Evolutionary conservation across 2,797 vertebrate genomes (phyloP).

Genomic region (Sphenopsis melanotis): DNA sequence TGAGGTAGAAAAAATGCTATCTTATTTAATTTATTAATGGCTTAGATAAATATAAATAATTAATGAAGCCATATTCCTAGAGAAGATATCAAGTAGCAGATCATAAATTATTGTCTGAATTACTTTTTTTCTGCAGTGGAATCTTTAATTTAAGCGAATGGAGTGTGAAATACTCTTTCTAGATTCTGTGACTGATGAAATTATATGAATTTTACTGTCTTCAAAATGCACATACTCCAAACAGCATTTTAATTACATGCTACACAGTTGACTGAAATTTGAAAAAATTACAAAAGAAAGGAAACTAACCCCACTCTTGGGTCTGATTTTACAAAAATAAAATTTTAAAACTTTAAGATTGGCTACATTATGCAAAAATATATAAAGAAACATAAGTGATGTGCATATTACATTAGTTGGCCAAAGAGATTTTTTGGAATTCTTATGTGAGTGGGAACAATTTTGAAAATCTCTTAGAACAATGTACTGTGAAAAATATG

Average conservation of each 20-base stretch:
- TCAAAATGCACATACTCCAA: not conserved
- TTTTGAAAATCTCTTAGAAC: not conserved
- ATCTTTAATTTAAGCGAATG: slow-evolving; percentile 32
- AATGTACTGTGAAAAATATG: not conserved
- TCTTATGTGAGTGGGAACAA: not conserved
- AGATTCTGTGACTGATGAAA: not conserved
- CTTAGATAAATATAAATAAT: slow-evolving; percentile 53
- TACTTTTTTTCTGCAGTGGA: not conserved
- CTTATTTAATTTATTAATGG: slow-evolving; percentile 32
- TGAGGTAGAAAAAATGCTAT: not conserved
- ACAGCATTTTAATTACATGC: slow-evolving; percentile 5
- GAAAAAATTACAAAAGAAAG: not conserved
- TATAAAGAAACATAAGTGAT: not conserved
- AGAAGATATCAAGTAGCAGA: slow-evolving; percentile 15
- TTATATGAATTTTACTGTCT: not conserved
- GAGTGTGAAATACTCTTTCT: slow-evolving; percentile 11
- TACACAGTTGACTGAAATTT: not conserved
- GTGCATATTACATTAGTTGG: not conserved
- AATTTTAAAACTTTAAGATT: not conserved
- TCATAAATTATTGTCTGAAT: slow-evolving; percentile 47
- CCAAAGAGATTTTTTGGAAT: not conserved
- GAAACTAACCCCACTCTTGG: not conserved
- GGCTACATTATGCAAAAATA: not conserved
- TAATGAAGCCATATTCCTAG: slow-evolving; percentile 30
- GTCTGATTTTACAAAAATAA: not conserved